A percentile compares a stretch with the other conserved stretches of the same genome.
These are phyloP conservation scores for Drosophila borborema DNA, from an alignment of 2,888 invertebrate species.

Conservation along the genomic window DNA sequence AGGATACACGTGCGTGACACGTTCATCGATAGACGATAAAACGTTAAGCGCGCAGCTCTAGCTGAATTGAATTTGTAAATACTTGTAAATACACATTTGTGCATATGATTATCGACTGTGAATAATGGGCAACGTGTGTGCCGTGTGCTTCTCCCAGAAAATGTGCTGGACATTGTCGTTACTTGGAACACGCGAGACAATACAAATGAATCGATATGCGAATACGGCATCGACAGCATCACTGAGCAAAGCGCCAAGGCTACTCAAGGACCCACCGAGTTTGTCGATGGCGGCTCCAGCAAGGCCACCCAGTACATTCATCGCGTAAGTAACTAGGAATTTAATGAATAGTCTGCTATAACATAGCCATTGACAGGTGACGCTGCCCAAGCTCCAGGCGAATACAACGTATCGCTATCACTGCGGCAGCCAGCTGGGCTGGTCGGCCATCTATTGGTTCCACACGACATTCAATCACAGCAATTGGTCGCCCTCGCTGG, in stretches of 20 bases:
- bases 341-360: neutral
- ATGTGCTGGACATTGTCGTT: slow-evolving; percentile 89
- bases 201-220: slow-evolving; percentile 89
- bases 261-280: slow-evolving; percentile 87
- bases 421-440: slow-evolving; percentile 91
- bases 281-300: slow-evolving; percentile 90
- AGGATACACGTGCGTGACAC: neutral
- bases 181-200: slow-evolving; percentile 93
- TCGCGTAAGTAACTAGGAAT: slow-evolving; percentile 86
- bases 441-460: slow-evolving; percentile 93
- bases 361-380: slow-evolving; percentile 70
- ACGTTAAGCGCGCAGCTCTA: neutral
- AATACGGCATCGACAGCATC: slow-evolving; percentile 89
- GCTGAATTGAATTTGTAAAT: slow-evolving; percentile 1
- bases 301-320: slow-evolving; percentile 91
- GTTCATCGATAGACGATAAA: slow-evolving; percentile 1
- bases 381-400: slow-evolving; percentile 87
- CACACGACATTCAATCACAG: slow-evolving; percentile 88
- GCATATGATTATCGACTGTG: slow-evolving; percentile 11
- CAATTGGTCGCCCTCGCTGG: slow-evolving; percentile 92
- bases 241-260: slow-evolving; percentile 84
- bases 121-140: slow-evolving; percentile 37
- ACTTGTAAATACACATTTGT: slow-evolving; percentile 12
- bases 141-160: slow-evolving; percentile 85
- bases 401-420: slow-evolving; percentile 91